phyloP scores from a whole-genome alignment of 2,113 vertebrate genomes.

The Cyprinus carpio region DNA sequence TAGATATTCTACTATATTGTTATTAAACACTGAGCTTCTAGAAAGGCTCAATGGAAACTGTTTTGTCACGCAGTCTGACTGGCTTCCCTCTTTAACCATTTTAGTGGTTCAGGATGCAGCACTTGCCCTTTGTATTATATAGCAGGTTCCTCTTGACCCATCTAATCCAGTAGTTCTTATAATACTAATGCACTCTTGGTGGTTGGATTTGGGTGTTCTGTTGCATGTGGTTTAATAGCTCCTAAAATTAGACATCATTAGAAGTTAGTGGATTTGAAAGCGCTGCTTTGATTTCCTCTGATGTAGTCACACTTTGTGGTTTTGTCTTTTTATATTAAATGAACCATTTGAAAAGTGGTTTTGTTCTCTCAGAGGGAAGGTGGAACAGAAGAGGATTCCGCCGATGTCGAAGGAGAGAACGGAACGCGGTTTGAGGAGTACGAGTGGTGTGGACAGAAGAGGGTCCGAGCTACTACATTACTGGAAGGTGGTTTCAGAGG shows the following conservation, averaged over 20 bases:
- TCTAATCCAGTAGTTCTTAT: slow-evolving; percentile 52
- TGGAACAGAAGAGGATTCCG: slow-evolving; percentile 90
- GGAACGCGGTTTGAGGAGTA: slow-evolving; percentile 97
- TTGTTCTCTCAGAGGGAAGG: slow-evolving; percentile 88
- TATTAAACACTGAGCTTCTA: neutral
- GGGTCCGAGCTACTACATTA: slow-evolving; percentile 94
- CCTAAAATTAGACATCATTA: slow-evolving; percentile 18
- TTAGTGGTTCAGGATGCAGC: slow-evolving; percentile 48
- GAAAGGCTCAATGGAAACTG: slow-evolving; percentile 2
- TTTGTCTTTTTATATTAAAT: slow-evolving; percentile 32
- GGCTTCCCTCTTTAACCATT: neutral
- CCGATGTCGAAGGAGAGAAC: slow-evolving; percentile 93
- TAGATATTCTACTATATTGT: neutral
- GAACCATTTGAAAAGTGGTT: slow-evolving; percentile 14
- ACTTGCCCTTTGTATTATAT: slow-evolving; percentile 27
- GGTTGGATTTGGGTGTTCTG: slow-evolving; percentile 41
- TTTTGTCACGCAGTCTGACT: neutral
- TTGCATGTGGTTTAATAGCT: slow-evolving; percentile 44
- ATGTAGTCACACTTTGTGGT: slow-evolving; percentile 39
- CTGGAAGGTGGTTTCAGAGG: slow-evolving; percentile 98
- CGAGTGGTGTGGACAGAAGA: slow-evolving; percentile 98
- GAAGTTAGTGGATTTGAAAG: neutral
- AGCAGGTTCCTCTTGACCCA: slow-evolving; percentile 24
- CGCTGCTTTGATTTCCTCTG: slow-evolving; percentile 35
- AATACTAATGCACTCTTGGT: slow-evolving; percentile 54